These are phyloP conservation scores for Catonia carolina DNA, from an alignment of 2,888 invertebrate genomes.

Conservation along the genomic window DNA sequence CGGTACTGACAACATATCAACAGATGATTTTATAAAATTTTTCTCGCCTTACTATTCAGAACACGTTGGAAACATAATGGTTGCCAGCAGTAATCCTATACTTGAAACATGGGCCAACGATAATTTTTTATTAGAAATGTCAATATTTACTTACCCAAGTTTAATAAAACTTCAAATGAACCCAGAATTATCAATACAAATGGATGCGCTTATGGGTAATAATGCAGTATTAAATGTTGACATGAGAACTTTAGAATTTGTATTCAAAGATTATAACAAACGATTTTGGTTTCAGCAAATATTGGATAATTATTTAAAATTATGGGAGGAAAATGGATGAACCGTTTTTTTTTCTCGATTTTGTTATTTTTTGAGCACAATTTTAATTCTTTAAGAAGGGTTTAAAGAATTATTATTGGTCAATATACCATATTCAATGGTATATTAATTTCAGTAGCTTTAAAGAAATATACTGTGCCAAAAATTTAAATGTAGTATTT, in stretches of 20 bases:
- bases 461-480: no score
- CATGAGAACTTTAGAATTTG: constrained; percentile 67
- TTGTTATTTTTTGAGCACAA: no score
- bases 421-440: no score
- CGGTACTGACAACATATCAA: constrained; percentile 62
- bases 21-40: constrained; percentile 64
- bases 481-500: no score
- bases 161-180: constrained; percentile 71
- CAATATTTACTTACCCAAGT: constrained; percentile 73
- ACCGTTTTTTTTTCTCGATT: background rate
- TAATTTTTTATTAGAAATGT: constrained; percentile 62
- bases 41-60: constrained; percentile 80
- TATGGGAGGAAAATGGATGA: constrained; percentile 84
- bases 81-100: constrained; percentile 69
- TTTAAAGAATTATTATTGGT: no score
- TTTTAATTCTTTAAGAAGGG: no score
- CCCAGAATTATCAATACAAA: constrained; percentile 52
- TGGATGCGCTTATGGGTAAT: constrained; percentile 67
- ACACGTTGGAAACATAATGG: constrained; percentile 56
- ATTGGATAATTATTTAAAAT: constrained; percentile 77
- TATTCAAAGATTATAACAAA: constrained; percentile 65
- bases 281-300: constrained; percentile 80
- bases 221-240: constrained; percentile 77
- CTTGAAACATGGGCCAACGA: constrained; percentile 68
- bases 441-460: no score